Conservation (phyloP, 2,888 invertebrate species). For the Macaria liturata region DNA sequence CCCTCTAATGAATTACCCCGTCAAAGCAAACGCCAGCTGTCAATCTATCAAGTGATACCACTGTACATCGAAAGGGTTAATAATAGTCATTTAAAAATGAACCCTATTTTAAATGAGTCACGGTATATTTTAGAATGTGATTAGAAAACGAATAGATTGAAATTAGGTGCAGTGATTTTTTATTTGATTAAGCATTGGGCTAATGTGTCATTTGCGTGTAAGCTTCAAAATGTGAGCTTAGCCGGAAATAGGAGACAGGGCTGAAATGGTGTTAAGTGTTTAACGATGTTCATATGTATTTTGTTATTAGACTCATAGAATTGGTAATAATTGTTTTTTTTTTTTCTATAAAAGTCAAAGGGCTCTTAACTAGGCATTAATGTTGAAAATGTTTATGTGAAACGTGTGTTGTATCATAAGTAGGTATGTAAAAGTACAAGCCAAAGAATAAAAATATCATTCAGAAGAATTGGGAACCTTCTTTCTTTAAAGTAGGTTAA, state of each 20-base stretch:
- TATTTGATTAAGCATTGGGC: constrained; percentile 58
- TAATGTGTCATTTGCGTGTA: constrained; percentile 66
- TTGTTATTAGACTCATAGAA: too few species aligned
- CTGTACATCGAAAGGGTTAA: constrained; percentile 48
- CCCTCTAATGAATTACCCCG: constrained; percentile 68
- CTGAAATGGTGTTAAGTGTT: constrained; percentile 1
- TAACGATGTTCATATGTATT: background rate
- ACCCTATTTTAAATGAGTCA: constrained; percentile 4
- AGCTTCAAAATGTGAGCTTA: constrained; percentile 14
- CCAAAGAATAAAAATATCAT: background rate
- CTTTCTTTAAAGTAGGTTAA: too few species aligned
- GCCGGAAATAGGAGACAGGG: background rate
- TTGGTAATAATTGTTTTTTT: too few species aligned
- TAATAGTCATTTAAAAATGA: background rate
- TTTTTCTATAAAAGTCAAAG: too few species aligned
- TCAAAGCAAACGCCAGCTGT: constrained; percentile 72
- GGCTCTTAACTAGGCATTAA: too few species aligned
- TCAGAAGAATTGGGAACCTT: too few species aligned
- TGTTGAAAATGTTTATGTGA: background rate
- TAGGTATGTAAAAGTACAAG: background rate
- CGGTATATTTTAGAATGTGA: too few species aligned
- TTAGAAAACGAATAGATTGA: constrained; percentile 22
- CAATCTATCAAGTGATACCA: constrained; percentile 61
- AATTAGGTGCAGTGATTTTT: constrained; percentile 44
- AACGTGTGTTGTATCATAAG: background rate